phyloP scores from a whole-genome alignment of 35 echinoderm and acorn worm genomes.

The Ophiothrix spiculata region DNA sequence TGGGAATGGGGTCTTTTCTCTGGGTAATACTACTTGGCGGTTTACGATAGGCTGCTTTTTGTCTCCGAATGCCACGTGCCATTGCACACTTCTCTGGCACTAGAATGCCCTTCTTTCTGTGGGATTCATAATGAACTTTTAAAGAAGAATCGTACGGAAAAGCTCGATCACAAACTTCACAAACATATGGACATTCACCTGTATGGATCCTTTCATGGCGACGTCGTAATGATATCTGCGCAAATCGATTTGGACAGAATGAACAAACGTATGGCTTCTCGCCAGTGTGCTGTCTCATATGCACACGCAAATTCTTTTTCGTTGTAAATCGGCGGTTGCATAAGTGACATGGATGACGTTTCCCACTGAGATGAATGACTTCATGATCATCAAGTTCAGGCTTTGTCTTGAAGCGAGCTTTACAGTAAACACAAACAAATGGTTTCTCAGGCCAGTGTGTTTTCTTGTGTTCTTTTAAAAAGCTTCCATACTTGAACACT shows the following conservation, averaged over 20 bases:
- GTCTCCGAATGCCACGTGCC: not conserved
- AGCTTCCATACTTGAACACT: not conserved
- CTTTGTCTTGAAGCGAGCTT: not conserved
- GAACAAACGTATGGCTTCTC: conserved; percentile 48
- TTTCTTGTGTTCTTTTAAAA: not conserved
- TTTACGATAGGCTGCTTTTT: not conserved
- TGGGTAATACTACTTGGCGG: not conserved
- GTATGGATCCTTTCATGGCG: conserved; percentile 43
- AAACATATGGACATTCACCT: conserved; percentile 36
- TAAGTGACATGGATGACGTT: not conserved
- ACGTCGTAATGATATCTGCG: conserved; percentile 1
- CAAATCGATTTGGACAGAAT: conserved; percentile 36
- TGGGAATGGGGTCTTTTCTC: not conserved
- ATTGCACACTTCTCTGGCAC: not conserved
- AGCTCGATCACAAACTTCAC: conserved; percentile 20
- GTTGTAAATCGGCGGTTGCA: conserved; percentile 10
- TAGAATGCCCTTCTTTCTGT: not conserved
- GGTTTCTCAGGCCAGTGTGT: not conserved
- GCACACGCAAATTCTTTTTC: conserved; percentile 15
- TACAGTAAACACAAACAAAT: not conserved
- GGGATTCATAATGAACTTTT: not conserved
- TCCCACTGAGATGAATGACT: not conserved
- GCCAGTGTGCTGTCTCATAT: conserved; percentile 46
- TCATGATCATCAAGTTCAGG: not conserved
- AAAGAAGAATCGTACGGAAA: conserved; percentile 20